Conservation (phyloP, 2,888 invertebrate genomes). For the Dioctria rufipes region DNA sequence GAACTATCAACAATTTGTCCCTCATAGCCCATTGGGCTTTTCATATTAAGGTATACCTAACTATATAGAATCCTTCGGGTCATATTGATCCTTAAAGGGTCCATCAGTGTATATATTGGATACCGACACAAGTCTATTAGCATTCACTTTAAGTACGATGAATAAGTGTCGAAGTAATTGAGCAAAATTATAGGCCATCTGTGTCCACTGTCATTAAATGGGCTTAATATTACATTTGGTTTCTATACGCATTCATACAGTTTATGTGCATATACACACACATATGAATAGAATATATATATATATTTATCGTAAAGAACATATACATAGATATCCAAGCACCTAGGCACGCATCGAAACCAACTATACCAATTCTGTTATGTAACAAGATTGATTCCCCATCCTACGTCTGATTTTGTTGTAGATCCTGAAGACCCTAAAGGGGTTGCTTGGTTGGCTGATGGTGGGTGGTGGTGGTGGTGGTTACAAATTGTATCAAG, state of each 20-base stretch:
- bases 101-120: background rate
- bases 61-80: too few species aligned
- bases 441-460: too few species aligned
- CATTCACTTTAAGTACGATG: background rate
- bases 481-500: constrained; percentile 23
- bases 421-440: background rate
- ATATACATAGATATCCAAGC: constrained; percentile 1
- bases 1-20: background rate
- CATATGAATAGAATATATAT: too few species aligned
- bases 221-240: constrained; percentile 51
- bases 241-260: too few species aligned
- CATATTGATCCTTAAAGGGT: background rate
- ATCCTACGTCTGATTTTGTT: background rate
- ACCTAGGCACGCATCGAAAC: background rate
- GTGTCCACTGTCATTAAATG: constrained; percentile 54
- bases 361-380: background rate
- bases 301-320: too few species aligned
- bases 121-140: background rate
- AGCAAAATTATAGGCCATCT: constrained; percentile 54
- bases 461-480: background rate
- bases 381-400: constrained; percentile 18
- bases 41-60: background rate
- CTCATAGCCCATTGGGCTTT: background rate
- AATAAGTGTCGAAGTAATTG: constrained; percentile 44
- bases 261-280: too few species aligned